Conservation (phyloP, 2,113 vertebrate species). For the Lepisosteus osseus region DNA sequence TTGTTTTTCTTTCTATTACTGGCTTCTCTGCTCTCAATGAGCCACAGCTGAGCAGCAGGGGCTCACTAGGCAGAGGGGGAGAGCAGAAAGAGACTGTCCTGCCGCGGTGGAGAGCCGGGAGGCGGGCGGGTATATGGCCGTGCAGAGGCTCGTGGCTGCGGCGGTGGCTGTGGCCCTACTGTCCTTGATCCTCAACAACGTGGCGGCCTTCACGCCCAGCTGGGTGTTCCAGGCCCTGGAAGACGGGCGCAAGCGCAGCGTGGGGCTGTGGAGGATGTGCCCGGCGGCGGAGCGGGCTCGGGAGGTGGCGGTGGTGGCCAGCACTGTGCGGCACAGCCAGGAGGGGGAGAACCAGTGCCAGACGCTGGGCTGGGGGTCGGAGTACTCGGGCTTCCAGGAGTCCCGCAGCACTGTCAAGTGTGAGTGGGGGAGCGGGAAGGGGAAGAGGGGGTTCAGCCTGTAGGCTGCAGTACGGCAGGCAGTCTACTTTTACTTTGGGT, state of each 20-base stretch:
- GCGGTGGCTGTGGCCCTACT: conserved; percentile 89
- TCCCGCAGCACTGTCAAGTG: conserved; percentile 91
- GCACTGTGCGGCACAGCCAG: conserved; percentile 46
- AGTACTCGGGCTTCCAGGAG: conserved; percentile 86
- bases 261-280: conserved; percentile 94
- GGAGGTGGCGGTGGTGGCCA: conserved; percentile 44
- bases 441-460: too few relatives aligned
- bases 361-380: conserved; percentile 85
- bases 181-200: conserved; percentile 90
- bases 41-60: conserved; percentile 40
- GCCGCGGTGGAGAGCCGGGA: neutral
- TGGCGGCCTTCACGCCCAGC: conserved; percentile 87
- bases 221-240: conserved; percentile 91
- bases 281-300: conserved; percentile 65
- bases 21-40: conserved; percentile 27
- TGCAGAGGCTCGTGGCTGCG: conserved; percentile 86
- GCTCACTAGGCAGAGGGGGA: conserved; percentile 33
- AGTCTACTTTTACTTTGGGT: too few relatives aligned
- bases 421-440: conserved; percentile 65
- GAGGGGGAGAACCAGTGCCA: conserved; percentile 72
- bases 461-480: too few relatives aligned
- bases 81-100: conserved; percentile 9
- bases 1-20: conserved; percentile 22
- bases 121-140: conserved; percentile 73
- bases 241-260: conserved; percentile 85